A percentile compares a stretch with the other conserved stretches of the same genome.
These are phyloP conservation scores for Aphidoletes aphidimyza DNA, from an alignment of 2,888 invertebrate species.

Conservation along the genomic window DNA sequence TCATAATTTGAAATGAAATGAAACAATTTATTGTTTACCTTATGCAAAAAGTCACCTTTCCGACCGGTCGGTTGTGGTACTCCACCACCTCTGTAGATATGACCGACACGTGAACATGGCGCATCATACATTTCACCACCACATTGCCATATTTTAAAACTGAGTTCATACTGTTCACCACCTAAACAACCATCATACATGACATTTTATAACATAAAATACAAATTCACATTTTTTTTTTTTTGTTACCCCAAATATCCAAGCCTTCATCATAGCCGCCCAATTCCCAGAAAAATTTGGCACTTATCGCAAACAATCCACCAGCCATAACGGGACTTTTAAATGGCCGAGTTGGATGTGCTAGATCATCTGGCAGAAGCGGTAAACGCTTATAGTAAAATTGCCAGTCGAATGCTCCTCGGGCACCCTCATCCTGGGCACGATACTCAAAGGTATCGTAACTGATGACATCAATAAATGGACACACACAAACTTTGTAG, in stretches of 20 bases:
- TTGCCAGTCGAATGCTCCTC: slow-evolving; percentile 98
- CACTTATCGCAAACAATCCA: slow-evolving; percentile 92
- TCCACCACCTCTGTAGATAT: slow-evolving; percentile 86
- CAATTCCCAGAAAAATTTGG: slow-evolving; percentile 93
- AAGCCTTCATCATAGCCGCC: slow-evolving; percentile 93
- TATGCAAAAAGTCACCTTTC: slow-evolving; percentile 83
- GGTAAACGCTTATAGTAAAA: slow-evolving; percentile 96
- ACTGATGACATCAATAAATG: slow-evolving; percentile 92
- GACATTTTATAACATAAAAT: no score
- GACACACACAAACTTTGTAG: slow-evolving; percentile 90
- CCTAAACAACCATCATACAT: no score
- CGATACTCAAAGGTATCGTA: slow-evolving; percentile 90
- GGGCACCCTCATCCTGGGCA: slow-evolving; percentile 93
- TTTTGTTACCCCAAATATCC: slow-evolving; percentile 86
- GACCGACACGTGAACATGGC: slow-evolving; percentile 92
- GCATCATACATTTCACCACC: slow-evolving; percentile 93
- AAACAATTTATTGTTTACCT: slow-evolving; percentile 57
- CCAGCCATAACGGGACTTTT: slow-evolving; percentile 97
- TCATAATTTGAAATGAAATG: neutral
- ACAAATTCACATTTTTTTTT: no score
- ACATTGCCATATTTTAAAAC: slow-evolving; percentile 98
- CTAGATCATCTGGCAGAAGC: slow-evolving; percentile 65
- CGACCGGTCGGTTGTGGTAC: slow-evolving; percentile 89
- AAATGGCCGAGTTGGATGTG: slow-evolving; percentile 62
- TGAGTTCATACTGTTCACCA: slow-evolving; percentile 97